phyloP scores from a whole-genome alignment of 2,888 invertebrate species.

The Cryptocheilus praepositus region DNA sequence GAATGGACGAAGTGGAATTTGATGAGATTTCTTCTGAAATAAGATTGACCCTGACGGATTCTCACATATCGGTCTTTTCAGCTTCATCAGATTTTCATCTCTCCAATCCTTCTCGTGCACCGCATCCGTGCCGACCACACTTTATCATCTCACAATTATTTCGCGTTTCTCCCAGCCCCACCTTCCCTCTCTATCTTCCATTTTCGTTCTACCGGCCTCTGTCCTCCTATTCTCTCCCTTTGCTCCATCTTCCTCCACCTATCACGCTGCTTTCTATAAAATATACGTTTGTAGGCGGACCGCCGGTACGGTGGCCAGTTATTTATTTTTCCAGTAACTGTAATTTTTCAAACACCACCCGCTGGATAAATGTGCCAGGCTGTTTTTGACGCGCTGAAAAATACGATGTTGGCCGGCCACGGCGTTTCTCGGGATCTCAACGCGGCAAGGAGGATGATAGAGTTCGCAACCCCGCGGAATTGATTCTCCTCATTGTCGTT shows the following conservation, averaged over 20 bases:
- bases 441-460: conserved; percentile 49
- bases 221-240: conserved; percentile 24
- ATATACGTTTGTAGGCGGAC: conserved; percentile 63
- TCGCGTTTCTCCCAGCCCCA: conserved; percentile 39
- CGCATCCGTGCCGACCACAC: conserved; percentile 52
- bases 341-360: conserved; percentile 69
- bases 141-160: conserved; percentile 67
- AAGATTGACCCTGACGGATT: too few relatives aligned
- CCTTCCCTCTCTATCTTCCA: conserved; percentile 32
- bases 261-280: conserved; percentile 50
- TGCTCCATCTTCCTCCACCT: conserved; percentile 24
- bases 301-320: conserved; percentile 56
- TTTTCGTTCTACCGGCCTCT: conserved; percentile 14
- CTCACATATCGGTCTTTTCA: conserved; percentile 10
- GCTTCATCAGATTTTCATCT: conserved; percentile 30
- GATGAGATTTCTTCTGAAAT: too few relatives aligned
- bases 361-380: conserved; percentile 69
- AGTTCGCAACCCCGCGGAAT: conserved; percentile 55
- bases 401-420: conserved; percentile 58
- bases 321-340: conserved; percentile 70
- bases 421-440: conserved; percentile 54
- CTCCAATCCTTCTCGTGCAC: conserved; percentile 36
- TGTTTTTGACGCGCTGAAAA: conserved; percentile 70
- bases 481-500: conserved; percentile 58
- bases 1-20: too few relatives aligned